Evolutionary conservation across 2,797 vertebrate genomes (phyloP), one percentile per base, ranked within the genome.

Genomic region (Limosa lapponica): DNA sequence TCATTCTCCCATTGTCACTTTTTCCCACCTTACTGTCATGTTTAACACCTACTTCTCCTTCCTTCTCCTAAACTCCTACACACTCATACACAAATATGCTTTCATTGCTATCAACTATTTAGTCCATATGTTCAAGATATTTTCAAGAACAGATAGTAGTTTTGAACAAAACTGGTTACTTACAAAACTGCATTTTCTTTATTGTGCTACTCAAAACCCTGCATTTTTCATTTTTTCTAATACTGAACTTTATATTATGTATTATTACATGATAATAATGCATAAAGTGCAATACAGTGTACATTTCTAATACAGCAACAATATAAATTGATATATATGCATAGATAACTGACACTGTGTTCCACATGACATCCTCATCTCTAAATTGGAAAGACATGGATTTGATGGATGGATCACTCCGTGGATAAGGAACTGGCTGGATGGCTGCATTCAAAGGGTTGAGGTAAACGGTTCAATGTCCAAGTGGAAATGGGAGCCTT

Each of bases 1-100:
- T 93, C 78, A 64, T 89, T 89, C 67, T 65, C 41, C 52, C 67
- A 89, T 75, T 87, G 92, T 87, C 92, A 95, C 82, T 93, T 92
- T 83, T 82, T 46, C 82, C 73, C 92, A 96, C 81, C 71, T 86
- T 65, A 67, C 86, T 92, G 92, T 93, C 90, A 93, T 94, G 52
- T 58, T 87, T 92, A 80, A 92, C 93, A 93, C 78, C 93, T 95
- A 84, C 92, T 90, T 82, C 71, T 93, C 48, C 36, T 93, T 88
- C 77, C 51, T 84, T 94, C 87, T 93, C 39, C 37, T 82, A 37
- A 74, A 87, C 93, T 89, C 93, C 93, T 67, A 93, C 95, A 88
- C 46, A 39, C 16, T 89, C 59, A 80, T 41, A 92, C 28, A 95
- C 67, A 94, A 92, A 91, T 65, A 93, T 36, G 71, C 51, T 66